A percentile compares a stretch with the other conserved stretches of the same genome.
Conservation (phyloP, 2,797 vertebrate species). For the Hydrolagus colliei region DNA sequence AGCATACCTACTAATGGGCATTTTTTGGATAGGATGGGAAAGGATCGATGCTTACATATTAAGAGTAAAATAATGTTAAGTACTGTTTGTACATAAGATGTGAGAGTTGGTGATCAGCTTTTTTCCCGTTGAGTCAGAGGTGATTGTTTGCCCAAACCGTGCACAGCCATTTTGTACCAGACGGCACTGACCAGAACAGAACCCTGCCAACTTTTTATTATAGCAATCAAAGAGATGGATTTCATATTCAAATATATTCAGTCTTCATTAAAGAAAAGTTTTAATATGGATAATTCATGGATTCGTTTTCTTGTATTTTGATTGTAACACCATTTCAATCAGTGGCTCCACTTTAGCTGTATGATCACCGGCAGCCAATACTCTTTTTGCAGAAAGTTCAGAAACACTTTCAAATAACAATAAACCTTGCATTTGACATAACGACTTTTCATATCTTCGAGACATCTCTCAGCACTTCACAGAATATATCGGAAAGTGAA, state of each 20-base stretch:
- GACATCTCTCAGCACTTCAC: too few species aligned
- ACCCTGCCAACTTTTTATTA: slow-evolving; percentile 19
- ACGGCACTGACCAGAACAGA: background rate
- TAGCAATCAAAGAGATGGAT: slow-evolving; percentile 11
- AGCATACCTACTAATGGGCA: background rate
- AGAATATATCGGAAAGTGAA: too few species aligned
- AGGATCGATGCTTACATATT: background rate
- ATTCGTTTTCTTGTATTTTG: slow-evolving; percentile 5
- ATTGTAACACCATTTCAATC: slow-evolving; percentile 2
- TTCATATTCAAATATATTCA: slow-evolving; percentile 31
- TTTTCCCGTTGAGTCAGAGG: background rate
- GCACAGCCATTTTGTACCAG: background rate
- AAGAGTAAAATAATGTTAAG: background rate
- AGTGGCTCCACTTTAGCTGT: background rate
- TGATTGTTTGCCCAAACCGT: background rate
- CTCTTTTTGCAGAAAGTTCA: too few species aligned
- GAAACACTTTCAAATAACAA: too few species aligned
- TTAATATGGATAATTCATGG: slow-evolving; percentile 1
- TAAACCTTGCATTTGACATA: too few species aligned
- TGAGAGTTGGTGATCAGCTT: background rate
- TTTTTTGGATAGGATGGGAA: background rate
- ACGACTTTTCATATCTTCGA: too few species aligned
- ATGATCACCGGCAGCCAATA: background rate
- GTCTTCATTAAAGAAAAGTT: background rate
- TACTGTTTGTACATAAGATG: background rate